These are phyloP conservation scores for Eustalomyia histrio DNA, from an alignment of 2,888 invertebrate species.

Conservation along the genomic window DNA sequence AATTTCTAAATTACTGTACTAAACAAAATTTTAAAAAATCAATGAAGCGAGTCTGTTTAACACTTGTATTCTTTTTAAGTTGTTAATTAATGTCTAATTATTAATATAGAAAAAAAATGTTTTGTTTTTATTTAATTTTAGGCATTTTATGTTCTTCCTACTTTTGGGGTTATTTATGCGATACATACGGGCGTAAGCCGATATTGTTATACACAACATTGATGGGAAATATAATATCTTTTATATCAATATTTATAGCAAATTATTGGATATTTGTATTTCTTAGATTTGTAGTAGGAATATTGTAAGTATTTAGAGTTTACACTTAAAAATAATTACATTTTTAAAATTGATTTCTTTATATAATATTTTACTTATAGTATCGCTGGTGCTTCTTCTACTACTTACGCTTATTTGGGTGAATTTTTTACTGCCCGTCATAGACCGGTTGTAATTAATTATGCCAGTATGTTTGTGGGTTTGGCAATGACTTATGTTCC, in stretches of 20 bases:
- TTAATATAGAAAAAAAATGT: neutral
- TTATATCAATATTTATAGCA: slow-evolving; percentile 81
- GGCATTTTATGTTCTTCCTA: slow-evolving; percentile 82
- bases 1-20: too few relatives aligned
- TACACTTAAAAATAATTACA: neutral
- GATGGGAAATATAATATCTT: slow-evolving; percentile 79
- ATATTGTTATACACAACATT: slow-evolving; percentile 80
- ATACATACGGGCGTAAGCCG: slow-evolving; percentile 81
- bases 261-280: slow-evolving; percentile 81
- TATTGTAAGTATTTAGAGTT: slow-evolving; percentile 79
- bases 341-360: slow-evolving; percentile 32
- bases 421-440: slow-evolving; percentile 77
- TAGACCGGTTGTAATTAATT: slow-evolving; percentile 77
- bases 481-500: slow-evolving; percentile 75
- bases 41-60: too few relatives aligned
- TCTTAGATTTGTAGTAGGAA: slow-evolving; percentile 81
- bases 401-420: slow-evolving; percentile 79
- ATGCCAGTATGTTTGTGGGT: slow-evolving; percentile 78
- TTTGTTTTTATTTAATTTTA: slow-evolving; percentile 62
- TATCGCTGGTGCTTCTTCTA: slow-evolving; percentile 79
- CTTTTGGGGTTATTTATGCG: slow-evolving; percentile 82
- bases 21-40: too few relatives aligned
- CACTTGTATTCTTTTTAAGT: too few relatives aligned
- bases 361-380: slow-evolving; percentile 69
- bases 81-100: too few relatives aligned